A percentile compares a stretch with the other conserved stretches of the same genome.
Conservation (phyloP, 2,113 vertebrate species). For the Cygnus buccinator region DNA sequence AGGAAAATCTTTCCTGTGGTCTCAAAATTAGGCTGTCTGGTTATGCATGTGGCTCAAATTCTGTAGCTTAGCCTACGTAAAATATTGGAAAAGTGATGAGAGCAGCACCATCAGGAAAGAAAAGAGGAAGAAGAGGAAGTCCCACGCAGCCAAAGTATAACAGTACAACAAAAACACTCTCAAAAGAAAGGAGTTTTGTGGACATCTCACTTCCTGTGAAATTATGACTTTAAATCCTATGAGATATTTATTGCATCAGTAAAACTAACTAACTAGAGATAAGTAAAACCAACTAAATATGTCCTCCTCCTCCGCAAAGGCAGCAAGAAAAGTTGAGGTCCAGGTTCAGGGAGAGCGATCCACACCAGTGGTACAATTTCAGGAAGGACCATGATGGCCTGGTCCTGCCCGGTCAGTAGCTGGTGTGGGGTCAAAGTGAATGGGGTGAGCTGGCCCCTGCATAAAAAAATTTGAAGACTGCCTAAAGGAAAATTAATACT, state of each 20-base stretch:
- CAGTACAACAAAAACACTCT: not conserved
- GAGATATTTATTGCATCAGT: not conserved
- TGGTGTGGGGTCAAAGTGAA: not conserved
- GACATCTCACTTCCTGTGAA: not conserved
- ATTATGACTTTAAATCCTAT: not conserved
- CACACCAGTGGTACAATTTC: not conserved
- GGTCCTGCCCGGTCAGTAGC: no score
- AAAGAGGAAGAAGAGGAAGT: slow-evolving; percentile 1
- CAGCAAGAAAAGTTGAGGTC: not conserved
- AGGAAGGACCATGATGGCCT: not conserved
- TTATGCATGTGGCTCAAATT: not conserved
- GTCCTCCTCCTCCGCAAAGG: not conserved
- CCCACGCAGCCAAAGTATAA: not conserved
- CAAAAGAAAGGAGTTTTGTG: not conserved
- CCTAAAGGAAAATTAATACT: not conserved
- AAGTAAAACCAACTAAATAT: not conserved
- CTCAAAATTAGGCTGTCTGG: not conserved
- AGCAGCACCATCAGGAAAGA: not conserved
- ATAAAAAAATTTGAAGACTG: not conserved
- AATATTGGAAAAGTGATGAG: not conserved
- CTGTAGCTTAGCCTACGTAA: not conserved
- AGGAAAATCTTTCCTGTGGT: not conserved
- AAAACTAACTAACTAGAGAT: not conserved
- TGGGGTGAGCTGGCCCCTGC: not conserved
- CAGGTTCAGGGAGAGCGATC: not conserved